Base-by-base conservation (phyloP, 2,113 vertebrate genomes). In the Pangasianodon hypophthalmus region DNA sequence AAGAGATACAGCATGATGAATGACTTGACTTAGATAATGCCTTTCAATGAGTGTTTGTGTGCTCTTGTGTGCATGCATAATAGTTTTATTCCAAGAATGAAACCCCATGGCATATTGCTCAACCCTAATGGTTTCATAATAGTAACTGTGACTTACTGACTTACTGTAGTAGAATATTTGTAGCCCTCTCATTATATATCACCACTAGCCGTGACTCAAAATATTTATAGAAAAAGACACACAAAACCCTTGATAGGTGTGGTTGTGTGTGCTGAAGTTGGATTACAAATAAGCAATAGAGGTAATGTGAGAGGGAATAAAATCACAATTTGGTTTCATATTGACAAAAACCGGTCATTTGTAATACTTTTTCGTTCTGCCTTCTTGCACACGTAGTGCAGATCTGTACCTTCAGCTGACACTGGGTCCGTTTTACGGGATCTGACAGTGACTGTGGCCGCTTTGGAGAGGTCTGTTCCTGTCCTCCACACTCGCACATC, bases 401-500 rank as follows among this genome's bases (percentile, higher is more conserved):
- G 24, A 56, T 71, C 16, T 95, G 95, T 89, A 99, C 98, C 98
- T 79, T 98, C 96, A 0, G 98, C 98, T 29, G 97, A 98, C 0
- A 94, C 26, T 0, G 96, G 97, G 9, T 98, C 96, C 0, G 96
- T 96, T 87, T 97, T 98, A 88, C 96, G 96, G n/a, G 98, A 99
- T 21, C 97, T 95, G 85, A 98, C 96, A 0, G 97, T 98, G 86
- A 99, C 95, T 0, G 97, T 96, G 0, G 97, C 97, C 0, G 95
- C 60, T 93, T 94, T 97, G 86, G 98, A 97, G 16, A 99, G 96
- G 87, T 99, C 98, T 0, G 97, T 97, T 54, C 98, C 98, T 0
- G 95, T 96, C 90, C 98, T 96, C 97, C 97, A 98, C 54, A 99
- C 97, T 67, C 10, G 94, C 9, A 98, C 96, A 84, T 99, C 97